These are phyloP conservation scores for Otis tarda DNA, from an alignment of 2,113 vertebrate species.

Conservation along the genomic window DNA sequence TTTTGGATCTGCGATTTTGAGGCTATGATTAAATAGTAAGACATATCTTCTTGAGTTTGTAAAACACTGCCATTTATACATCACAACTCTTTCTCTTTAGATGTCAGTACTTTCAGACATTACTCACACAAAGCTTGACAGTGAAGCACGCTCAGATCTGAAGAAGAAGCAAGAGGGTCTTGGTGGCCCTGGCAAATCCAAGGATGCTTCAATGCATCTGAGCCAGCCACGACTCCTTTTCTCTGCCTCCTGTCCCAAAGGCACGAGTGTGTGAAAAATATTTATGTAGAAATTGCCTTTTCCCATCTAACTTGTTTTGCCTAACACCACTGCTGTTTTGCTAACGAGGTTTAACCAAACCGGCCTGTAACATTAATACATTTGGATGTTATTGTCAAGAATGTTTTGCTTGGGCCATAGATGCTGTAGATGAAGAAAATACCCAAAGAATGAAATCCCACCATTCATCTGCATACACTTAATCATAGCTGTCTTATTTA, in stretches of 20 bases:
- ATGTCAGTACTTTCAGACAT: not conserved
- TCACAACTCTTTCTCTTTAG: not conserved
- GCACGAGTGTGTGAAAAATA: not conserved
- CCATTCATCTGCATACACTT: not conserved
- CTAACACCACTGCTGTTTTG: not conserved
- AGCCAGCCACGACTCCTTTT: not conserved
- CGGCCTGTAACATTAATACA: not conserved
- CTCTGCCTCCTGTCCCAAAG: not conserved
- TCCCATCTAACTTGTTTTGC: not conserved
- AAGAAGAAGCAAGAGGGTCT: not conserved
- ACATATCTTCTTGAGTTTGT: not conserved
- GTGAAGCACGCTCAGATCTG: not conserved
- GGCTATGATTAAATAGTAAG: conserved; percentile 35
- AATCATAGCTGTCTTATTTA: not conserved
- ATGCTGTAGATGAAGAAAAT: not conserved
- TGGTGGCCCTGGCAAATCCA: not conserved
- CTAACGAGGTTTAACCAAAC: not conserved
- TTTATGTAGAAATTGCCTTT: not conserved
- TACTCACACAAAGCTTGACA: not conserved
- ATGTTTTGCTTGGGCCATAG: not conserved
- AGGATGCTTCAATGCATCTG: not conserved
- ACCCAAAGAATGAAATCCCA: not conserved
- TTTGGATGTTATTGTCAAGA: not conserved
- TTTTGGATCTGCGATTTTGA: conserved; percentile 42
- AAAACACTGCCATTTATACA: conserved; percentile 15